Conservation (phyloP, 2,797 vertebrate genomes). For the Sciurus vulgaris region DNA sequence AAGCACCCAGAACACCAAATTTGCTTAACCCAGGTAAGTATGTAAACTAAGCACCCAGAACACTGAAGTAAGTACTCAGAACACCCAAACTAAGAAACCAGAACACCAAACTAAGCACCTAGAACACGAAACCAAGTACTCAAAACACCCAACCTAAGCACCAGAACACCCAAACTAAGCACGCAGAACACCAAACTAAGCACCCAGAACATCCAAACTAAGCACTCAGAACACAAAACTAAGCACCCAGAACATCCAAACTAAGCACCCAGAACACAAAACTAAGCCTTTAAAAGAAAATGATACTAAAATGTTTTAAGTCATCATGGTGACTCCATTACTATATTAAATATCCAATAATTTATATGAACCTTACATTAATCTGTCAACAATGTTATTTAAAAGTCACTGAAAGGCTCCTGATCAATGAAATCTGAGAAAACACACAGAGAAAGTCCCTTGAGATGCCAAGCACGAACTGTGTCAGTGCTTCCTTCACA, state of each 20-base stretch:
- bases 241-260: neutral
- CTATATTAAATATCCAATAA: neutral
- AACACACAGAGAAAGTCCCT: neutral
- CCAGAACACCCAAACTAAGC: neutral
- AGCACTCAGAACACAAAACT: neutral
- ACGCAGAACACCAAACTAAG: neutral
- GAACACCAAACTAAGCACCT: neutral
- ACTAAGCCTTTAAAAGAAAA: neutral
- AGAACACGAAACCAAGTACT: neutral
- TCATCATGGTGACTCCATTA: neutral
- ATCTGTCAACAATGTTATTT: neutral
- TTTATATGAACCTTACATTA: neutral
- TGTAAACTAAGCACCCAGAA: neutral
- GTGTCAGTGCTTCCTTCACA: neutral
- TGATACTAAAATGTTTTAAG: neutral
- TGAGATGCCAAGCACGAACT: neutral
- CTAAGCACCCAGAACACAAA: neutral
- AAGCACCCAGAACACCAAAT: neutral
- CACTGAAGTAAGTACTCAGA: neutral
- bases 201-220: no score
- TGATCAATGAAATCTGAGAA: slow-evolving; percentile 9
- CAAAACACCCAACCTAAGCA: neutral
- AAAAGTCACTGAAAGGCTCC: neutral
- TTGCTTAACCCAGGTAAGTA: no score
- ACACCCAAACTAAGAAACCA: neutral